Evolutionary conservation across 2,888 invertebrate genomes (phyloP).

Genomic region (Biston stratarius): DNA sequence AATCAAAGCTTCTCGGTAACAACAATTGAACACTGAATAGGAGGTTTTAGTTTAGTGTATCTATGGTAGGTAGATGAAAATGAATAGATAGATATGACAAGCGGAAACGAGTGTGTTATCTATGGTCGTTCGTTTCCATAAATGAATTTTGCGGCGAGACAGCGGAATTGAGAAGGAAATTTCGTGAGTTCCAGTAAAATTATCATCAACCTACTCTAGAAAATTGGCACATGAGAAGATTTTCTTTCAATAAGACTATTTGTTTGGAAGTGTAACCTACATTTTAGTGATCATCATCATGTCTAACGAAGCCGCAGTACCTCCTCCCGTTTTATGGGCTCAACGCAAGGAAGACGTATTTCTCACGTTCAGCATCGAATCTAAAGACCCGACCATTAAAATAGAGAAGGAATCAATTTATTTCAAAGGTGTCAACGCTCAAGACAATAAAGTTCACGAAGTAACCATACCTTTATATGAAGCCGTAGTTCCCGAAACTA

Average conservation of each 20-base stretch:
- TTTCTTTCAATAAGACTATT: slow-evolving; percentile 5
- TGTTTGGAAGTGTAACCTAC: slow-evolving; percentile 5
- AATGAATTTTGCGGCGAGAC: slow-evolving; percentile 43
- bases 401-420: slow-evolving; percentile 90
- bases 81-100: slow-evolving; percentile 5
- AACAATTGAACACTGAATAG: not conserved
- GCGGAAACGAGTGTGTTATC: slow-evolving; percentile 21
- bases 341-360: slow-evolving; percentile 94
- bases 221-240: slow-evolving; percentile 25
- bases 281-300: slow-evolving; percentile 52
- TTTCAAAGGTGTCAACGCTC: slow-evolving; percentile 95
- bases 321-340: slow-evolving; percentile 97
- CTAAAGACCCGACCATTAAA: slow-evolving; percentile 93
- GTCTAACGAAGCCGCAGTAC: slow-evolving; percentile 84
- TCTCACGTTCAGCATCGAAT: slow-evolving; percentile 96
- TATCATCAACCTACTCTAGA: slow-evolving; percentile 34
- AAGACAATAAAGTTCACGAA: slow-evolving; percentile 94
- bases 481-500: slow-evolving; percentile 93
- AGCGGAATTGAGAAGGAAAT: slow-evolving; percentile 30
- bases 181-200: slow-evolving; percentile 33
- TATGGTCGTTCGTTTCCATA: slow-evolving; percentile 15
- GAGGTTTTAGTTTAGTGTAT: slow-evolving; percentile 6
- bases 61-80: slow-evolving; percentile 5
- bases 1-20: too few species aligned
- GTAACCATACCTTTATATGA: slow-evolving; percentile 94